Evolutionary conservation across 2,113 vertebrate genomes (phyloP), one percentile per base, ranked within the genome.

Genomic region (Nothoprocta pentlandii): DNA sequence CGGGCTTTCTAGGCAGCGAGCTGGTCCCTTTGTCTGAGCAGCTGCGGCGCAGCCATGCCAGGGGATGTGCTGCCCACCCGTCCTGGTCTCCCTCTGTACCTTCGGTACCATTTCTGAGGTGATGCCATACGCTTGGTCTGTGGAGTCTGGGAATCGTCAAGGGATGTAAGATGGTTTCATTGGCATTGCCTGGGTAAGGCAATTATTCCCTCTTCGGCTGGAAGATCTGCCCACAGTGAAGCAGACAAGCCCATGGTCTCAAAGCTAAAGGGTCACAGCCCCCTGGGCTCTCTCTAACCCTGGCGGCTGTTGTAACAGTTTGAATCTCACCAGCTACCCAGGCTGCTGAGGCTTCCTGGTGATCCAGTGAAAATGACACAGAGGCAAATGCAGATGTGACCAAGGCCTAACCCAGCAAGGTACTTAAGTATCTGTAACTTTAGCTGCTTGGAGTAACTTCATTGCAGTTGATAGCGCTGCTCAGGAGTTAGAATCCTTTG

Each of bases 11-110:
- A 95, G 90, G 92, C 94, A 94, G 58, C 79, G 87, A 85, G 92
- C 82, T 93, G 93, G 91, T 89, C 74, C 90, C 94, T 95, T 94
- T 93, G 91, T 95, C 93, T 95, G 90, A 90, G 87, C 94, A 97
- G 94, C 95, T 97, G 96, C 92, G 92, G 49, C 3, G 62, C 87
- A 94, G 95, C 93, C 94, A 96, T 98, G 97, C 97, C 95, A 97
- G 91, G 94, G 73, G 93, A 97, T 92, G 93, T 91, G 89, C 76
- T 94, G 94, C 79, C 76, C 78, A 73, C 61, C 56, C 85, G 67
- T 87, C 96, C 74, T 80, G 61, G 79, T 85, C 71, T 85, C 90
- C 80, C 71, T 80, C 79, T 0, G 2, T 67, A 86, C 73, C 87
- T 90, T 86, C 73, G 71, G 28, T 94, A 76, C 56, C 69, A 44